Conservation (phyloP, 2,888 invertebrate species). For the Ischnura elegans region DNA sequence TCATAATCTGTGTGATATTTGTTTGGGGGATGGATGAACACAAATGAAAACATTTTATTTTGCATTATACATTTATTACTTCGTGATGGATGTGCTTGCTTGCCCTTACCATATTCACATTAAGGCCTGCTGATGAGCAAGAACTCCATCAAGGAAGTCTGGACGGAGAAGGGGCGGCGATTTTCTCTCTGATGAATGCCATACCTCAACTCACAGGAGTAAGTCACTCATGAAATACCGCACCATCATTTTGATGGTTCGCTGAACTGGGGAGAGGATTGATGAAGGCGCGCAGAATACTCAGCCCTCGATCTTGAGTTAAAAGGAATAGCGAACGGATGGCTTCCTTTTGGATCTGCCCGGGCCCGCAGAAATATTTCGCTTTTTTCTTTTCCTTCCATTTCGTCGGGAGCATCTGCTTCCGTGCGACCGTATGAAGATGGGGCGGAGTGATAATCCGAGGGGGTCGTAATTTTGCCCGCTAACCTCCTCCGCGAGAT, state of each 20-base stretch:
- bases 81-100: too few relatives aligned
- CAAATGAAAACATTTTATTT: too few relatives aligned
- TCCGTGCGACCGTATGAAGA: not conserved
- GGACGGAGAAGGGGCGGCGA: not conserved
- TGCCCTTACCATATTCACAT: too few relatives aligned
- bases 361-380: not conserved
- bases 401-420: not conserved
- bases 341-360: not conserved
- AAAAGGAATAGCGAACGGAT: not conserved
- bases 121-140: too few relatives aligned
- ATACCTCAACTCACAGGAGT: not conserved
- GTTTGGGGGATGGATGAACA: too few relatives aligned
- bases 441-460: not conserved
- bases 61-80: too few relatives aligned
- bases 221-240: not conserved
- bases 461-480: too few relatives aligned
- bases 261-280: not conserved
- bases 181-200: not conserved
- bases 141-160: too few relatives aligned
- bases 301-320: not conserved
- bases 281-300: not conserved
- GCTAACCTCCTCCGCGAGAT: too few relatives aligned
- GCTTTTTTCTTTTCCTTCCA: too few relatives aligned
- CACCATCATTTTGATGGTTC: not conserved
- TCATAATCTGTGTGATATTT: too few relatives aligned